Percentiles rank a stretch among this genome's conserved stretches.
Evolutionary conservation across 2,888 invertebrate genomes (phyloP).

Genomic region (Druceiella hillmani): DNA sequence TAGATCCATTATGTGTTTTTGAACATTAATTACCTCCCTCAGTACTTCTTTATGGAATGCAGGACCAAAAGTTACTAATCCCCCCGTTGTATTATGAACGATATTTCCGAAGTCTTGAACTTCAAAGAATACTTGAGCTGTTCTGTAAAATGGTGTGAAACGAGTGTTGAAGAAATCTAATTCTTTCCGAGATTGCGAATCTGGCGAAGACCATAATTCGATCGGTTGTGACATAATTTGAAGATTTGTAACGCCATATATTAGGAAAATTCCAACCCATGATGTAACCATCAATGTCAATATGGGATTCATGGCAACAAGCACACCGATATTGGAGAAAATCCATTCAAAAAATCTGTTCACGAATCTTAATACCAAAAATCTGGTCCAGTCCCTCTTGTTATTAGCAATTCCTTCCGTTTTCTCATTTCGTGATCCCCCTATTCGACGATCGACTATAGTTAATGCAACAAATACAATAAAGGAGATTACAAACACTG

Average conservation of each 20-base stretch:
- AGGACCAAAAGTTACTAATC: conserved; percentile 62
- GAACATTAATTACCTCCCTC: conserved; percentile 62
- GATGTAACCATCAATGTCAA: conserved; percentile 58
- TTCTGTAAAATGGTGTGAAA: conserved; percentile 86
- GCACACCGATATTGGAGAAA: conserved; percentile 39
- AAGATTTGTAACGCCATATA: conserved; percentile 62
- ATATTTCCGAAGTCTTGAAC: conserved; percentile 48
- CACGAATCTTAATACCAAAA: conserved; percentile 26
- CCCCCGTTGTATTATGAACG: conserved; percentile 33
- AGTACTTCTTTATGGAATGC: conserved; percentile 75
- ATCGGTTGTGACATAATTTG: conserved; percentile 83
- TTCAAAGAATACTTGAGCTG: conserved; percentile 83
- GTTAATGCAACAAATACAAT: conserved; percentile 34
- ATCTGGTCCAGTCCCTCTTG: conserved; percentile 3
- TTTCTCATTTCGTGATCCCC: conserved; percentile 20
- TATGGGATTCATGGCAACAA: conserved; percentile 63
- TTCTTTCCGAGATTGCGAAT: conserved; percentile 73
- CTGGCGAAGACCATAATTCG: conserved; percentile 87
- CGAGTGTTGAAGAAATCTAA: conserved; percentile 82
- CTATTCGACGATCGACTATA: conserved; percentile 27
- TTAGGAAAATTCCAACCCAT: conserved; percentile 53
- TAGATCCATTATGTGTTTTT: conserved; percentile 59
- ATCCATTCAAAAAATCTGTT: conserved; percentile 32
- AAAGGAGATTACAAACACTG: conserved; percentile 43
- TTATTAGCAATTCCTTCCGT: background rate